A percentile compares a stretch with the other conserved stretches of the same genome.
Evolutionary conservation across 2,797 vertebrate species (phyloP).

Genomic region (Sebastes nivosus): DNA sequence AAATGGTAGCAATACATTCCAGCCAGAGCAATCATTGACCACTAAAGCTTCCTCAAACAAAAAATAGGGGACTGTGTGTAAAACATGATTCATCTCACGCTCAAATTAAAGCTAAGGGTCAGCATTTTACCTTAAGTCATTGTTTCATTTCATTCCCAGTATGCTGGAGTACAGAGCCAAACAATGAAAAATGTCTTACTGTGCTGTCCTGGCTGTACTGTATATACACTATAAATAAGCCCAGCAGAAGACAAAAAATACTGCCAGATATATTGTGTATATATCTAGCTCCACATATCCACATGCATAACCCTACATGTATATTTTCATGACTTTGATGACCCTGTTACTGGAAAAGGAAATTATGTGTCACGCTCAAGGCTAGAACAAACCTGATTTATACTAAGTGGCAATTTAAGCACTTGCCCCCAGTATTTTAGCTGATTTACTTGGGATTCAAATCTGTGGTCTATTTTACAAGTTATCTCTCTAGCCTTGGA

Average conservation of each 20-base stretch:
- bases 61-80: neutral
- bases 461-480: neutral
- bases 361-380: neutral
- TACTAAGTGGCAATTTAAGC: neutral
- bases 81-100: neutral
- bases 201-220: neutral
- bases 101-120: conserved; percentile 4
- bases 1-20: neutral
- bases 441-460: conserved; percentile 12
- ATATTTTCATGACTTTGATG: neutral
- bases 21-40: neutral
- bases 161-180: neutral
- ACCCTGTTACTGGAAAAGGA: neutral
- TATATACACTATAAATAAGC: neutral
- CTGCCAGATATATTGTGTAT: neutral
- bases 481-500: neutral
- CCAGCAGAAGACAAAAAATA: neutral
- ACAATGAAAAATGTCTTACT: conserved; percentile 5
- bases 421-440: neutral
- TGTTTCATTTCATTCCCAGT: neutral
- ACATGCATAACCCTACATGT: neutral
- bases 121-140: neutral
- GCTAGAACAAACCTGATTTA: conserved; percentile 17
- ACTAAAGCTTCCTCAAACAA: neutral
- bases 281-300: neutral